Evolutionary conservation across 2,888 invertebrate species (phyloP).

Genomic region (Sarcophaga rosellei): DNA sequence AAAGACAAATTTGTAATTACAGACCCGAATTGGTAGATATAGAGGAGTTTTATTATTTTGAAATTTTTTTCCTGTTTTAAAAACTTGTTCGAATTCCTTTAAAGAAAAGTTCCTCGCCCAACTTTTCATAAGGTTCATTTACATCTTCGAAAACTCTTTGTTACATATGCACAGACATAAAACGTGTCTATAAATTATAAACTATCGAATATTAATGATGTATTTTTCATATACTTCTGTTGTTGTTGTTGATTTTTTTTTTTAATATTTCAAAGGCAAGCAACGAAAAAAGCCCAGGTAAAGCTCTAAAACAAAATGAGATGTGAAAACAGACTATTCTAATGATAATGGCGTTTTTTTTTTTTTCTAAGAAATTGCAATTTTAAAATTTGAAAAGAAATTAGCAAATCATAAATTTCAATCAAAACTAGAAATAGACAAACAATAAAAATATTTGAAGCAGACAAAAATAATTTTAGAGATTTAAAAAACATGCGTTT

Average conservation of each 20-base stretch:
- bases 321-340: constrained; percentile 45
- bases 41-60: too few species aligned
- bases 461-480: background rate
- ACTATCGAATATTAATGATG: constrained; percentile 62
- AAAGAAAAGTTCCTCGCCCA: background rate
- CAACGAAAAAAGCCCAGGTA: background rate
- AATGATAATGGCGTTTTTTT: constrained; percentile 37
- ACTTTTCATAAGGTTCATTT: background rate
- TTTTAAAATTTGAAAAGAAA: constrained; percentile 54
- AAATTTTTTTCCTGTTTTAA: too few species aligned
- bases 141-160: background rate
- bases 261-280: background rate
- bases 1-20: too few species aligned
- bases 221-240: background rate
- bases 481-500: background rate
- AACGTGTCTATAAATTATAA: constrained; percentile 43
- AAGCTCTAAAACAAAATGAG: background rate
- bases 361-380: background rate
- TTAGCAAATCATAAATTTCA: constrained; percentile 65
- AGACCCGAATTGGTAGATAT: too few species aligned
- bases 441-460: background rate
- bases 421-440: constrained; percentile 13
- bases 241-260: background rate
- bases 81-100: background rate
- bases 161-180: background rate